Evolutionary conservation across 2,797 vertebrate species (phyloP).

Genomic region (Artibeus jamaicensis): DNA sequence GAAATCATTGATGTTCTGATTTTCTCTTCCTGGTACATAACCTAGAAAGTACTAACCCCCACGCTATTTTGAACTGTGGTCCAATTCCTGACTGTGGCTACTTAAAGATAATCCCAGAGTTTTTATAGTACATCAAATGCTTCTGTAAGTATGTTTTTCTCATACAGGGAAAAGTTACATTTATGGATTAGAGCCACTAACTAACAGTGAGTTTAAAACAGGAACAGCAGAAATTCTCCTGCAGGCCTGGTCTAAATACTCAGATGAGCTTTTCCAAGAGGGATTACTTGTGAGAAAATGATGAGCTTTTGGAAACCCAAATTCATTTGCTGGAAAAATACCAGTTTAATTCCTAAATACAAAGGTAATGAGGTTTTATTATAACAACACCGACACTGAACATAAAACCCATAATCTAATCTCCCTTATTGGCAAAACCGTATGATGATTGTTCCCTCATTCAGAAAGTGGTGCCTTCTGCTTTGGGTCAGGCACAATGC

Average conservation of each 20-base stretch:
- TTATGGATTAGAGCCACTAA: conserved; percentile 24
- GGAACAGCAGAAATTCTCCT: not conserved
- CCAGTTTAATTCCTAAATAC: not conserved
- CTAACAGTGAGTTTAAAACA: conserved; percentile 28
- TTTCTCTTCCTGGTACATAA: conserved; percentile 23
- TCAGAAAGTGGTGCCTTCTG: not conserved
- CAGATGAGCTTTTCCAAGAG: not conserved
- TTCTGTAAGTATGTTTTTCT: conserved; percentile 30
- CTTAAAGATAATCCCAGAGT: conserved; percentile 1
- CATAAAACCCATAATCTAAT: not conserved
- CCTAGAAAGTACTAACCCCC: not conserved
- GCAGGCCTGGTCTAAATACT: not conserved
- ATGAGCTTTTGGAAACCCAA: conserved; percentile 20
- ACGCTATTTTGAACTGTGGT: not conserved
- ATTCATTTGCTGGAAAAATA: conserved; percentile 19
- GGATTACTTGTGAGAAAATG: conserved; percentile 15
- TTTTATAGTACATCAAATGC: not conserved
- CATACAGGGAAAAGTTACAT: conserved; percentile 1
- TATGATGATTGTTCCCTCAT: not conserved
- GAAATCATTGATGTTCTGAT: not conserved
- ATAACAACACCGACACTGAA: not conserved
- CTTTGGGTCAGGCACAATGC: not conserved
- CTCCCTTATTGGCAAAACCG: not conserved
- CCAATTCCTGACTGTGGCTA: not conserved
- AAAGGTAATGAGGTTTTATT: conserved; percentile 19